These are phyloP conservation scores for Lota lota DNA, from an alignment of 2,113 vertebrate species.

Conservation along the genomic window DNA sequence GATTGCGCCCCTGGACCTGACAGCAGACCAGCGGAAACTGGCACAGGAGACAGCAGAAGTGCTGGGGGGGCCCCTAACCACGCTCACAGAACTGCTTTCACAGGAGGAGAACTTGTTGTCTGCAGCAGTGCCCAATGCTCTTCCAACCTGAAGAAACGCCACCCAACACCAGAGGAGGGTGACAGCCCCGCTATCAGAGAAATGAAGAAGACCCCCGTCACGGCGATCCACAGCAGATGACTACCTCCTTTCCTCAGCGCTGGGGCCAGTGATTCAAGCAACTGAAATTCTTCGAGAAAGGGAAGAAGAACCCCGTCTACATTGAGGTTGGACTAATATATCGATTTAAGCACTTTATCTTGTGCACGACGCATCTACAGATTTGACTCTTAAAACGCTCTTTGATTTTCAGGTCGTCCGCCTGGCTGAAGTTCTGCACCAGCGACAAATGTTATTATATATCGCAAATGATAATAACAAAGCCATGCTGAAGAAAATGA, in stretches of 20 bases:
- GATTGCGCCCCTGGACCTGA: conserved; percentile 15
- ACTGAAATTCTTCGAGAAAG: not conserved
- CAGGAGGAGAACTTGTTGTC: conserved; percentile 18
- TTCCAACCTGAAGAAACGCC: conserved; percentile 11
- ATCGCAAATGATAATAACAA: no score
- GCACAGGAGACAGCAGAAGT: conserved; percentile 17
- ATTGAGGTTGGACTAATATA: no score
- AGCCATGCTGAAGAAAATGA: no score
- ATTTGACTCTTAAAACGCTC: no score
- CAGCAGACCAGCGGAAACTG: conserved; percentile 18
- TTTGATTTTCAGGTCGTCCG: no score
- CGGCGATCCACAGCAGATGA: not conserved
- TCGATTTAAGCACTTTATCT: no score
- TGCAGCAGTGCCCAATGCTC: conserved; percentile 10
- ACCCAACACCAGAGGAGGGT: conserved; percentile 3
- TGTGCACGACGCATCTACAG: no score
- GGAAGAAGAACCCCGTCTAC: no score
- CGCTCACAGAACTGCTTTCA: conserved; percentile 18
- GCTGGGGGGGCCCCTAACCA: conserved; percentile 13
- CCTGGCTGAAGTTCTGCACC: no score
- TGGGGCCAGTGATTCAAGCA: not conserved
- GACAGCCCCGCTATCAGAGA: conserved; percentile 7
- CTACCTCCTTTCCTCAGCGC: not conserved
- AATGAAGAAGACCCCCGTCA: conserved; percentile 4
- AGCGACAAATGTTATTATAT: no score